Conservation (phyloP, 2,888 invertebrate species). For the Lasioglossum oenotherae region DNA sequence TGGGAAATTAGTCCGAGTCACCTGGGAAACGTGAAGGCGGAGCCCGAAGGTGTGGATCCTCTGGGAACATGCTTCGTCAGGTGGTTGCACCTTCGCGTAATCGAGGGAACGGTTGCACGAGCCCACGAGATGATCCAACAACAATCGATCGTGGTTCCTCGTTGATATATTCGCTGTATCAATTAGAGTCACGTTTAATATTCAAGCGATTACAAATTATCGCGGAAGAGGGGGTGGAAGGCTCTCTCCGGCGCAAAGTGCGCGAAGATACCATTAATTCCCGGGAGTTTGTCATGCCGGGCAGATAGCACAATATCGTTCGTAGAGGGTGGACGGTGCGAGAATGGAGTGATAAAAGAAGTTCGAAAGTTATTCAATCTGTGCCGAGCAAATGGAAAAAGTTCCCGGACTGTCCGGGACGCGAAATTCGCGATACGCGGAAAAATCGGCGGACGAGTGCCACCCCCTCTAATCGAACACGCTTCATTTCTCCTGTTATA, state of each 20-base stretch:
- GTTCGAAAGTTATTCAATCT: constrained; percentile 65
- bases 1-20: constrained; percentile 10
- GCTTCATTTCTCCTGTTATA: neutral
- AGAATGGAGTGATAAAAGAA: constrained; percentile 51
- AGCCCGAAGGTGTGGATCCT: neutral
- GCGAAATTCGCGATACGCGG: constrained; percentile 39
- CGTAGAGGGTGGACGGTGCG: constrained; percentile 16
- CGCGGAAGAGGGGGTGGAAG: neutral
- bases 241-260: constrained; percentile 30
- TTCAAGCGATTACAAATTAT: constrained; percentile 9
- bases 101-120: neutral
- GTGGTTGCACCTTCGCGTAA: neutral
- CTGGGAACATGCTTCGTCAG: neutral
- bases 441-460: constrained; percentile 43
- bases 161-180: neutral
- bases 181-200: neutral
- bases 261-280: constrained; percentile 59
- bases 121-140: neutral
- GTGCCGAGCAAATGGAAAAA: constrained; percentile 61
- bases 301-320: constrained; percentile 59
- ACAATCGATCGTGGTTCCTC: neutral
- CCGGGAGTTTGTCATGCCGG: constrained; percentile 49
- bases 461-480: constrained; percentile 27
- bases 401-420: constrained; percentile 48
- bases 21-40: neutral